These are phyloP conservation scores for Euzetes globulus DNA, from an alignment of 2,888 invertebrate genomes.

Conservation along the genomic window DNA sequence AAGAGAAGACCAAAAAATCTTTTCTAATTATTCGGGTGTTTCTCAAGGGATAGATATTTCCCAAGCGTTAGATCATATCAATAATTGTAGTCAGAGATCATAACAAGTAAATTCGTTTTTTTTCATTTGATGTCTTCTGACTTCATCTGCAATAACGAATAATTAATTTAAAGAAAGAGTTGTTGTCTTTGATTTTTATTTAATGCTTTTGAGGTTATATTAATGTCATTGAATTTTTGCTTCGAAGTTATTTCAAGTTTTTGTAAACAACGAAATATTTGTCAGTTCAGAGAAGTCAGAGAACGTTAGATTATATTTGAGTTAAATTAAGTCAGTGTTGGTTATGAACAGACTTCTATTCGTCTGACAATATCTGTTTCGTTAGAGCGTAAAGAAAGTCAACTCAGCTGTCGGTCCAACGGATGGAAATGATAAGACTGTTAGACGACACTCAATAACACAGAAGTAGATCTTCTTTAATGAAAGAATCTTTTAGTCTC, in stretches of 20 bases:
- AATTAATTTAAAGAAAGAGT: not conserved
- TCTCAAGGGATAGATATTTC: not conserved
- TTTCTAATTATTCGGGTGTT: not conserved
- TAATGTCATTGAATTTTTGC: too few relatives aligned
- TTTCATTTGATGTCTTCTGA: not conserved
- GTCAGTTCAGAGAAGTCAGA: not conserved
- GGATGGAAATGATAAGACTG: slow-evolving; percentile 13
- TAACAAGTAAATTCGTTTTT: too few relatives aligned
- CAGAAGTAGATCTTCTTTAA: not conserved
- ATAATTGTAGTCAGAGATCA: not conserved
- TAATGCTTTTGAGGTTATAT: not conserved
- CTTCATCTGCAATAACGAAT: not conserved
- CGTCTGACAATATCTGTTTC: slow-evolving; percentile 1
- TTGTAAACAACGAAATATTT: not conserved
- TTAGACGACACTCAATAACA: not conserved
- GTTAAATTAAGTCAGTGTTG: not conserved
- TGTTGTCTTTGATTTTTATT: not conserved
- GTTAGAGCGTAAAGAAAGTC: slow-evolving; percentile 15
- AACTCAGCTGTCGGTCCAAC: slow-evolving; percentile 14
- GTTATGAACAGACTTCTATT: slow-evolving; percentile 15
- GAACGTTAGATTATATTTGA: not conserved
- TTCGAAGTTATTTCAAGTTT: too few relatives aligned
- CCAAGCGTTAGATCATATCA: slow-evolving; percentile 13
- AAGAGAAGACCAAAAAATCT: not conserved
- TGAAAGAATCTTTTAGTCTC: not conserved